phyloP scores from a whole-genome alignment of 2,113 vertebrate genomes.

The Notothenia coriiceps region DNA sequence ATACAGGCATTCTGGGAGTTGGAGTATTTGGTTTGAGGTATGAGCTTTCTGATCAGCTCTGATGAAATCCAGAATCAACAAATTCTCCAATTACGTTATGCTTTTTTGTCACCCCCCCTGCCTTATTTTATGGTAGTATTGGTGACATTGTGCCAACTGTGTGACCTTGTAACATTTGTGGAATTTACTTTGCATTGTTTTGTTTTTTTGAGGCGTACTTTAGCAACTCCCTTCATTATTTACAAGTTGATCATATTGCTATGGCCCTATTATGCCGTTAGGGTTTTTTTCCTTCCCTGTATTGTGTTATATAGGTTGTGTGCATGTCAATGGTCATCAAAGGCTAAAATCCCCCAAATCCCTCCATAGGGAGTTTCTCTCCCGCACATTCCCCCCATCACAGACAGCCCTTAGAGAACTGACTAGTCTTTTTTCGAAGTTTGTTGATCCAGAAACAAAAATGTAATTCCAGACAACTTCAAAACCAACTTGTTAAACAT shows the following conservation, averaged over 20 bases:
- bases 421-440: too few relatives aligned
- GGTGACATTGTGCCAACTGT: neutral
- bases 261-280: too few relatives aligned
- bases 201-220: neutral
- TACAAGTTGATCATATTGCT: neutral
- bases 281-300: too few relatives aligned
- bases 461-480: too few relatives aligned
- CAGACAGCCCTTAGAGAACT: too few relatives aligned
- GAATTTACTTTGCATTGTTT: neutral
- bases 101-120: neutral
- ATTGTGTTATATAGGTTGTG: too few relatives aligned
- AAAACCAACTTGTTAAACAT: too few relatives aligned
- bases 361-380: too few relatives aligned
- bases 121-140: neutral
- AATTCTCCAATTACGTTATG: neutral
- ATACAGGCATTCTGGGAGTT: conserved; percentile 69
- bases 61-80: conserved; percentile 29
- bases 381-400: too few relatives aligned
- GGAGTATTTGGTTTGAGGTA: conserved; percentile 39
- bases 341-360: too few relatives aligned
- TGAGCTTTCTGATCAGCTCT: conserved; percentile 1
- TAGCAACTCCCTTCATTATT: neutral
- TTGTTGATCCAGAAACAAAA: too few relatives aligned
- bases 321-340: too few relatives aligned
- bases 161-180: neutral